Evolutionary conservation across 2,113 vertebrate genomes (phyloP).

Genomic region (Noctilio leporinus): DNA sequence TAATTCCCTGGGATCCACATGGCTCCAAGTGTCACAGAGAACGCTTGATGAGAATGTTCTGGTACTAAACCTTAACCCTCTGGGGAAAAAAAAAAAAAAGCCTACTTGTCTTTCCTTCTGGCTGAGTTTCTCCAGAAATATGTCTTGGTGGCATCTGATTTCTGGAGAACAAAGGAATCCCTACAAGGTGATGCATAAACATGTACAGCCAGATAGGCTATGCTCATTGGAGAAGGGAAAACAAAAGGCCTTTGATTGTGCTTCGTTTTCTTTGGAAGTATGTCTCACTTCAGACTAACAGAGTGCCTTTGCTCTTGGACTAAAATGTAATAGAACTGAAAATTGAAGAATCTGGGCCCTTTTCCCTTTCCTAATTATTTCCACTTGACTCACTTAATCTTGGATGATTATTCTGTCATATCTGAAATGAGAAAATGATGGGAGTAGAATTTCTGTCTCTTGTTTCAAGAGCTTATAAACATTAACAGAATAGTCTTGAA

Average conservation of each 20-base stretch:
- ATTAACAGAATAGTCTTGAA: slow-evolving; percentile 65
- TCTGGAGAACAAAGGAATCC: slow-evolving; percentile 52
- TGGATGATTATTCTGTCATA: slow-evolving; percentile 70
- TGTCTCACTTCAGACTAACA: slow-evolving; percentile 44
- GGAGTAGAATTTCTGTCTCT: slow-evolving; percentile 68
- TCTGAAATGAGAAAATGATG: slow-evolving; percentile 70
- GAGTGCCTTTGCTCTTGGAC: slow-evolving; percentile 51
- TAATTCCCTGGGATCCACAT: slow-evolving; percentile 53
- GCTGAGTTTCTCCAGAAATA: slow-evolving; percentile 41
- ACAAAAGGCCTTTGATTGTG: slow-evolving; percentile 55
- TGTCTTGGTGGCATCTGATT: slow-evolving; percentile 54
- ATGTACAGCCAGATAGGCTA: slow-evolving; percentile 28
- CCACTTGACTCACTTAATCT: slow-evolving; percentile 73
- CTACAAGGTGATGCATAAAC: slow-evolving; percentile 36
- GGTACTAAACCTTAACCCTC: slow-evolving; percentile 48
- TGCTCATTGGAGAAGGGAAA: slow-evolving; percentile 41
- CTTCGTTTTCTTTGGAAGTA: slow-evolving; percentile 55
- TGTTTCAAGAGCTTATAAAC: slow-evolving; percentile 66
- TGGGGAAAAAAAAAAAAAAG: slow-evolving; percentile 51
- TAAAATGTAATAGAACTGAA: slow-evolving; percentile 64
- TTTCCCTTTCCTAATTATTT: slow-evolving; percentile 71
- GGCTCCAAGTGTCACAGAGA: slow-evolving; percentile 44
- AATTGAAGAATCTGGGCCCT: slow-evolving; percentile 59
- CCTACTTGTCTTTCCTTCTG: slow-evolving; percentile 40
- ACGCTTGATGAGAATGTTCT: slow-evolving; percentile 55